Evolutionary conservation across 1,140 invertebrate species (phyloP).

Genomic region (Drosophila novamexicana): DNA sequence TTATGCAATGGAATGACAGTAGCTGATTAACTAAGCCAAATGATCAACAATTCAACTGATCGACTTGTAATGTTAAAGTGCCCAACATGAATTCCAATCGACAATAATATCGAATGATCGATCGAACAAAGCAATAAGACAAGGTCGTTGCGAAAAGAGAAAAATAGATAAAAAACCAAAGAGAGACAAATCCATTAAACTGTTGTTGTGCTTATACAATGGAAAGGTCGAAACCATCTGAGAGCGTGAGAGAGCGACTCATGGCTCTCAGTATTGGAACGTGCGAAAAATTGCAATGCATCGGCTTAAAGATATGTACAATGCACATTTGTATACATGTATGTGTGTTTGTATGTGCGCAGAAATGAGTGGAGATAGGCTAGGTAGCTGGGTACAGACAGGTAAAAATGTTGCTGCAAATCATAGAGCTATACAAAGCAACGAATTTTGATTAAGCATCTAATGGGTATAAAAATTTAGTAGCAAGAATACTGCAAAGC

Average conservation of each 20-base stretch:
- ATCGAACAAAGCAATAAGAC: constrained; percentile 54
- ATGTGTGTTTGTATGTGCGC: background rate
- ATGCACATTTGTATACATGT: background rate
- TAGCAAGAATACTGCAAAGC: constrained; percentile 14
- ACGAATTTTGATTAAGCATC: too few species aligned
- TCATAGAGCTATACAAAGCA: background rate
- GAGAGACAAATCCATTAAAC: constrained; percentile 28
- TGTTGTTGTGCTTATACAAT: background rate
- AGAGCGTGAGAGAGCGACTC: constrained; percentile 17
- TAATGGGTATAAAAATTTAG: too few species aligned
- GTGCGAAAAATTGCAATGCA: constrained; percentile 70
- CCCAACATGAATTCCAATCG: constrained; percentile 75
- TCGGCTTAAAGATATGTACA: constrained; percentile 26
- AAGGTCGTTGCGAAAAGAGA: constrained; percentile 61
- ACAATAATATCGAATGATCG: constrained; percentile 76
- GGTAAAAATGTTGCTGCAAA: constrained; percentile 19
- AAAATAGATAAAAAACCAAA: constrained; percentile 23
- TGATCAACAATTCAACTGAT: constrained; percentile 58
- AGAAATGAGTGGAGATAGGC: background rate
- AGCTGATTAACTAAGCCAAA: constrained; percentile 52
- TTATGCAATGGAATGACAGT: constrained; percentile 44
- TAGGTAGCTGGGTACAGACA: constrained; percentile 23
- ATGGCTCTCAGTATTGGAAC: constrained; percentile 43
- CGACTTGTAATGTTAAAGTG: constrained; percentile 43
- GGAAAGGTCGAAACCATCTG: constrained; percentile 8